Percentiles rank a stretch among this genome's conserved stretches.
Conservation (phyloP, 2,888 invertebrate species). For the Alitta virens region DNA sequence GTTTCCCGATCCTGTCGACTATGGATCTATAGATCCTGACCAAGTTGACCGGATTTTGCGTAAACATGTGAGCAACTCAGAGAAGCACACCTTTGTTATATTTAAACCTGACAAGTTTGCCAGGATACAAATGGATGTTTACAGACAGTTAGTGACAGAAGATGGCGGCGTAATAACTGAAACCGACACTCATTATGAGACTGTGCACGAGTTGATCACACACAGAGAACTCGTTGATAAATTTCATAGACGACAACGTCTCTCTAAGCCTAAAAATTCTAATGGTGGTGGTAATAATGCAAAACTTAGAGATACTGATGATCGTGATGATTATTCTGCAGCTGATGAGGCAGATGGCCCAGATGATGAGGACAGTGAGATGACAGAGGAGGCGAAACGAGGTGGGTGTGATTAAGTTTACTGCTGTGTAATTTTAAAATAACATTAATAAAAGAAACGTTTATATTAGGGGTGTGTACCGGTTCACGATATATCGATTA, state of each 20-base stretch:
- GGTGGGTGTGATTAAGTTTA: too few species aligned
- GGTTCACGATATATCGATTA: too few species aligned
- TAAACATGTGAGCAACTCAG: neutral
- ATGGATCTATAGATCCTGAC: conserved; percentile 3
- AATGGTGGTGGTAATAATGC: conserved; percentile 3
- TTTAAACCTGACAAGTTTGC: conserved; percentile 24
- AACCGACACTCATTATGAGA: conserved; percentile 21
- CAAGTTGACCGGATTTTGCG: conserved; percentile 19
- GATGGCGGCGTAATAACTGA: conserved; percentile 16
- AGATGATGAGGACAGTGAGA: neutral
- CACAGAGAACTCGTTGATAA: conserved; percentile 6
- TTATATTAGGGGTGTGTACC: too few species aligned
- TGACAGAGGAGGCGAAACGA: conserved; percentile 10
- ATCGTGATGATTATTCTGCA: too few species aligned
- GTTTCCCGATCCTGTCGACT: conserved; percentile 20
- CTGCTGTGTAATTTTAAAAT: too few species aligned
- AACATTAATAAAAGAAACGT: too few species aligned
- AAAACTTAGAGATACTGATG: too few species aligned
- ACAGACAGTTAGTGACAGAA: conserved; percentile 17
- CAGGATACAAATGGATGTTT: conserved; percentile 18
- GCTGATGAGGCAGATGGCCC: neutral
- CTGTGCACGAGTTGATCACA: conserved; percentile 12
- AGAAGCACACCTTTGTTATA: conserved; percentile 15
- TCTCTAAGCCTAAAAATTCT: neutral
- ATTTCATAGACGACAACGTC: neutral